Base-by-base conservation (phyloP, 2,888 invertebrate genomes). In the Epiblema foenella region DNA sequence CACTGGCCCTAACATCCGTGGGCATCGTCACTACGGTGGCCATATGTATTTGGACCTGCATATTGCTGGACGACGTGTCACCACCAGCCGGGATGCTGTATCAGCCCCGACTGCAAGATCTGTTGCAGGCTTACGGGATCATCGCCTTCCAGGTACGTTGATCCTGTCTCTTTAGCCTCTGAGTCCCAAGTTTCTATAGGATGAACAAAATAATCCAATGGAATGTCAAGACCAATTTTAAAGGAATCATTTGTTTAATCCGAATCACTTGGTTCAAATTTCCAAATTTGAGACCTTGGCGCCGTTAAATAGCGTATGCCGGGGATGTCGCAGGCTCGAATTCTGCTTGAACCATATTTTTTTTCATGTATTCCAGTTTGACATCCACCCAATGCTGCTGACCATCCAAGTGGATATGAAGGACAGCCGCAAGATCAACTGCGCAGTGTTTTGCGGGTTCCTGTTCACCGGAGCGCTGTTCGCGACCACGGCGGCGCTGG, bases 341-440 rank as follows among this genome's bases (percentile, higher is more conserved):
- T n/a, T n/a, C n/a, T n/a, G n/a, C n/a, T n/a, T n/a, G n/a, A n/a
- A n/a, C n/a, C n/a, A n/a, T n/a, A n/a, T n/a, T n/a, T n/a, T n/a
- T n/a, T n/a, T n/a, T n/a, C 7, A 24, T 49, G 5, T n/a, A 46
- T 93, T 93, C 72, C 91, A 95, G 94, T 97, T 97, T 78, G 97
- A 97, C 83, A 95, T 97, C 69, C 97, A 97, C 89, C 97, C 97
- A 0, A 95, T 96, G 81, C 94, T 98, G 80, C 94, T 98, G 75
- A 98, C 98, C 0, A 96, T 98, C 63, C 98, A 98, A 91, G 97
- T 98, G 75, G 98, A 98, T 85, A 98, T 98, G 98, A 95, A 95
- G 74, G 94, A 96, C 74, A 96, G 97, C 75, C 89, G 94, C 1
- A 95, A 96, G 79, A 95, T 98, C 75, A 95, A 95, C 76, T 93